These are phyloP conservation scores for Cotesia typhae DNA, from an alignment of 1,140 invertebrate species.

Conservation along the genomic window DNA sequence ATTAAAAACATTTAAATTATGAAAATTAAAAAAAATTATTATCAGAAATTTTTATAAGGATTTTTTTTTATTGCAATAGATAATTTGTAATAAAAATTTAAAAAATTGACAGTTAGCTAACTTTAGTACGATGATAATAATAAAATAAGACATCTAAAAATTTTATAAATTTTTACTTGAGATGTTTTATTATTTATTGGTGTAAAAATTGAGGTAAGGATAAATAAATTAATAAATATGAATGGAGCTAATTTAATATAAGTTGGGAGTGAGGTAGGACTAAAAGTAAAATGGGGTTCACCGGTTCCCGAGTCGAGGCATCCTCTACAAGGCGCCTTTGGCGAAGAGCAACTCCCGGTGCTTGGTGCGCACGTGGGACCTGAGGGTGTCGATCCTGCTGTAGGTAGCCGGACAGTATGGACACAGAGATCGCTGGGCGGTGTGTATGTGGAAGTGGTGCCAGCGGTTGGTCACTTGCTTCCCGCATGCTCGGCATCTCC, in stretches of 20 bases:
- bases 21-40: too few species aligned
- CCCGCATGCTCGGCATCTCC: conserved; percentile 81
- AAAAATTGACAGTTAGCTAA: too few species aligned
- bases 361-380: conserved; percentile 78
- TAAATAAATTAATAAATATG: too few species aligned
- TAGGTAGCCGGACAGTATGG: conserved; percentile 86
- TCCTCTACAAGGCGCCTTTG: conserved; percentile 57
- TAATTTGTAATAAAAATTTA: too few species aligned
- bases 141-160: too few species aligned
- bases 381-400: conserved; percentile 83
- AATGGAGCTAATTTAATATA: conserved; percentile 15
- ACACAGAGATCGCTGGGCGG: conserved; percentile 78
- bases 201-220: too few species aligned
- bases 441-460: conserved; percentile 88
- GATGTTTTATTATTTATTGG: too few species aligned
- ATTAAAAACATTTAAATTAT: too few species aligned
- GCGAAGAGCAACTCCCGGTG: conserved; percentile 71
- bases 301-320: conserved; percentile 53
- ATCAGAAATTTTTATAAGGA: too few species aligned
- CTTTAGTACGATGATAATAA: too few species aligned
- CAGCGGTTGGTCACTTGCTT: conserved; percentile 87
- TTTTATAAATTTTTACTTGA: too few species aligned
- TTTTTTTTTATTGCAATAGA: too few species aligned
- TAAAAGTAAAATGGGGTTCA: conserved; percentile 44
- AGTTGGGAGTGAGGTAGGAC: conserved; percentile 15